Evolutionary conservation across 2,888 invertebrate genomes (phyloP), one percentile per base, ranked within the genome.

Genomic region (Drosophila maculinotata): DNA sequence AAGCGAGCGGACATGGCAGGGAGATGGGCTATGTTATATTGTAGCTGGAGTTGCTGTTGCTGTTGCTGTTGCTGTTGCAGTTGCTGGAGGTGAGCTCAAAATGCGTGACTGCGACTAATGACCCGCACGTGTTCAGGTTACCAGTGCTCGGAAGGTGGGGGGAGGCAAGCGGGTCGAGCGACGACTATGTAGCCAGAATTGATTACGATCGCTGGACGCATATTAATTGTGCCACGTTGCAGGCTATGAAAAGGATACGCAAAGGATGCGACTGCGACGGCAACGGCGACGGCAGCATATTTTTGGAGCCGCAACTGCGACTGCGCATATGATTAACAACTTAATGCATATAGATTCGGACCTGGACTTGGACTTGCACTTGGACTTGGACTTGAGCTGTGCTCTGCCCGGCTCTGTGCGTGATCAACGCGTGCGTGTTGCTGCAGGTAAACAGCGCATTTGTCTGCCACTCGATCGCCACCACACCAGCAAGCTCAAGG

Each of bases 61-160:
- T 47, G 45, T 35, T 38, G 48, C 33, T 38, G 48, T 25, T 36
- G 56, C 58, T 49, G 67, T 67, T 62, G 73, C n/a, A n/a, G n/a
- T n/a, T n/a, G n/a, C n/a, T n/a, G 76, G 65, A 84, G 77, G 63
- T 64, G 77, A 77, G 75, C 87, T 82, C 83, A 77, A 85, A 85
- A 87, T 86, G 84, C 89, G 90, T 89, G 89, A 89, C 89, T 89
- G 81, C 85, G 90, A 89, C 90, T 89, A 89, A 89, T 89, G 87
- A 86, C 83, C 72, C 83, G 83, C 83, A 84, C 83, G 83, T 84
- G 83, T 84, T 84, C 82, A 69, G 60, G 74, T 74, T 78, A 81
- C 76, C 71, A 62, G 59, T 23, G 30, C 23, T 15, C 26, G 63
- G 26, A n/a, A 3, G 7, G 10, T 12, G 20, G 23, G 44, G 52